Percentiles rank a stretch among this genome's conserved stretches.
phyloP scores from a whole-genome alignment of 2,797 vertebrate genomes.

The Fundulus diaphanus region DNA sequence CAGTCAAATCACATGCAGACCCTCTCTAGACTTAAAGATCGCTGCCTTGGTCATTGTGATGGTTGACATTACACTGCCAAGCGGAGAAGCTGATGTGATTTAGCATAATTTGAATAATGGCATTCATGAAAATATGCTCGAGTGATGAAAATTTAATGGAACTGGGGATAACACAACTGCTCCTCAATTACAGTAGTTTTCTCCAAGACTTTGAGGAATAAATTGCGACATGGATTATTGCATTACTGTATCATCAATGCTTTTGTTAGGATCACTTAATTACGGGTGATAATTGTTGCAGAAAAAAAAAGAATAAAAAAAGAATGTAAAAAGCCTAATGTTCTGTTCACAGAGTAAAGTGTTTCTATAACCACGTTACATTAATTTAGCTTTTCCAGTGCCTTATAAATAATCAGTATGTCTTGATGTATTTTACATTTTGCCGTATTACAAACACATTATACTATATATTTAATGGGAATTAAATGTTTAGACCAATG shows the following conservation, averaged over 20 bases:
- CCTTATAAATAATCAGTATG: neutral
- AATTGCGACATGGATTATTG: constrained; percentile 64
- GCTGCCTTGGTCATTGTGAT: constrained; percentile 77
- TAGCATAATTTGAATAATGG: constrained; percentile 87
- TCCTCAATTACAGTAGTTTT: constrained; percentile 75
- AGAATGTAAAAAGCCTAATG: constrained; percentile 18
- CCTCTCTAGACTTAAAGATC: constrained; percentile 68
- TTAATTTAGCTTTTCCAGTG: neutral
- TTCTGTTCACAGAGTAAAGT: constrained; percentile 1
- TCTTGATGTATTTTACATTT: neutral
- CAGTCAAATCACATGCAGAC: constrained; percentile 65
- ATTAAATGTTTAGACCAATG: neutral
- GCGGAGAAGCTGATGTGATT: constrained; percentile 82
- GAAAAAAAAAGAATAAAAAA: constrained; percentile 31
- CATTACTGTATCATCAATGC: constrained; percentile 68
- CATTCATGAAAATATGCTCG: constrained; percentile 83
- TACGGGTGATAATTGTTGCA: constrained; percentile 61
- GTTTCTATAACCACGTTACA: constrained; percentile 45
- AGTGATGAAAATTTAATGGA: constrained; percentile 84
- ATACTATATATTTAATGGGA: neutral
- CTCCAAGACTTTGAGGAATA: constrained; percentile 55
- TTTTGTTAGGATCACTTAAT: constrained; percentile 68
- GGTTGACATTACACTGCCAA: constrained; percentile 75
- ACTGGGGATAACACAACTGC: constrained; percentile 76
- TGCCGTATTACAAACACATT: neutral